Conservation (phyloP, 2,797 vertebrate species). For the Sternarchorhynchus goeldii region DNA sequence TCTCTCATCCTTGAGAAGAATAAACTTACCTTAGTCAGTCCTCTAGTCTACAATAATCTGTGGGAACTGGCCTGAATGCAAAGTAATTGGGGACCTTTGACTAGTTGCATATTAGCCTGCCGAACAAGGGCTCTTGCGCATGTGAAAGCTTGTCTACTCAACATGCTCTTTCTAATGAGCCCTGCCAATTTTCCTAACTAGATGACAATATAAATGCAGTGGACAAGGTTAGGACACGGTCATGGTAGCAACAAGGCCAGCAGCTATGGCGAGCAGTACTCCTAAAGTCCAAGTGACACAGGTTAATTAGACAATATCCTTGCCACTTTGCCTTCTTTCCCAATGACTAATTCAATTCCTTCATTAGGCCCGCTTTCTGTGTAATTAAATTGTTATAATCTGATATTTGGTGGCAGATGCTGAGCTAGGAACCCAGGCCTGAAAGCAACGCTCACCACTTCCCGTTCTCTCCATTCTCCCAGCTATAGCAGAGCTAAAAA, state of each 20-base stretch:
- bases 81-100: conserved; percentile 28
- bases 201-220: conserved; percentile 65
- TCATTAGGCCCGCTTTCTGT: conserved; percentile 68
- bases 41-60: conserved; percentile 16
- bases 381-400: conserved; percentile 76
- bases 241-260: conserved; percentile 53
- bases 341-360: conserved; percentile 71
- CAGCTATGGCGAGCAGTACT: conserved; percentile 62
- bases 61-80: neutral
- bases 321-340: conserved; percentile 62
- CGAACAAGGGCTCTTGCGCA: conserved; percentile 11
- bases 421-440: conserved; percentile 39
- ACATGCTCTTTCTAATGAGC: conserved; percentile 58
- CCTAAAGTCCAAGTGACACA: conserved; percentile 62
- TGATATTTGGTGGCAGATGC: conserved; percentile 67
- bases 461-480: too few relatives aligned
- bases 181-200: conserved; percentile 52
- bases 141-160: conserved; percentile 28
- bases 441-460: conserved; percentile 7
- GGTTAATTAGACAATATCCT: conserved; percentile 74
- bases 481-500: neutral
- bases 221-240: conserved; percentile 69
- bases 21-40: neutral
- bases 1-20: neutral
- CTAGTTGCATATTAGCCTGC: conserved; percentile 39